These are phyloP conservation scores for Desmophyllum pertusum DNA, from an alignment of 92 coral and sea anemone genomes.

Conservation along the genomic window DNA sequence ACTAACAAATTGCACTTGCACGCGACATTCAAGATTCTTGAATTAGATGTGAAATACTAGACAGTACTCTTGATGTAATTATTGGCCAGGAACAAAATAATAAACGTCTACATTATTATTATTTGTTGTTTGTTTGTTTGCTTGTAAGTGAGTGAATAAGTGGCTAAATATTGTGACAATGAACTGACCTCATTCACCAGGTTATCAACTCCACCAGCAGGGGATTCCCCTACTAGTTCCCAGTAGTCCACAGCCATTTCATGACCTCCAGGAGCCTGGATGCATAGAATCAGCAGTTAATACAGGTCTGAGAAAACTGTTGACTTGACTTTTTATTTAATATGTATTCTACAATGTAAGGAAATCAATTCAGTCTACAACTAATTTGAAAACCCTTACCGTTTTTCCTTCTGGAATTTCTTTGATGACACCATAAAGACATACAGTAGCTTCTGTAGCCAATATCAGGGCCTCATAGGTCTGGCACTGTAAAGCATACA, in stretches of 20 bases:
- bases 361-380: too few relatives aligned
- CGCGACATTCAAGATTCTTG: too few relatives aligned
- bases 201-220: slow-evolving; percentile 98
- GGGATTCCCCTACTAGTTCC: slow-evolving; percentile 95
- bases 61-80: too few relatives aligned
- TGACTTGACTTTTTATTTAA: too few relatives aligned
- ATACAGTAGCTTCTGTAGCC: slow-evolving; percentile 89
- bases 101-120: too few relatives aligned
- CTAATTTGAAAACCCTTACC: slow-evolving; percentile 52
- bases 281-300: not conserved
- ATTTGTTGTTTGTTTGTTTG: too few relatives aligned
- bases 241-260: slow-evolving; percentile 99
- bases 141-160: too few relatives aligned
- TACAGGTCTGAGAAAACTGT: not conserved
- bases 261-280: slow-evolving; percentile 99
- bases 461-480: slow-evolving; percentile 89
- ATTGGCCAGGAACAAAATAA: too few relatives aligned
- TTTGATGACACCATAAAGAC: slow-evolving; percentile 87
- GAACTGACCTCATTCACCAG: slow-evolving; percentile 85
- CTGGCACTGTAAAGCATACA: slow-evolving; percentile 76
- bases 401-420: slow-evolving; percentile 94
- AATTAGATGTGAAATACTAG: too few relatives aligned
- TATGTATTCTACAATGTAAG: too few relatives aligned
- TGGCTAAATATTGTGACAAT: not conserved
- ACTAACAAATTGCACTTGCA: too few relatives aligned